Evolutionary conservation across 2,113 vertebrate species (phyloP).

Genomic region (Lanius ludovicianus): DNA sequence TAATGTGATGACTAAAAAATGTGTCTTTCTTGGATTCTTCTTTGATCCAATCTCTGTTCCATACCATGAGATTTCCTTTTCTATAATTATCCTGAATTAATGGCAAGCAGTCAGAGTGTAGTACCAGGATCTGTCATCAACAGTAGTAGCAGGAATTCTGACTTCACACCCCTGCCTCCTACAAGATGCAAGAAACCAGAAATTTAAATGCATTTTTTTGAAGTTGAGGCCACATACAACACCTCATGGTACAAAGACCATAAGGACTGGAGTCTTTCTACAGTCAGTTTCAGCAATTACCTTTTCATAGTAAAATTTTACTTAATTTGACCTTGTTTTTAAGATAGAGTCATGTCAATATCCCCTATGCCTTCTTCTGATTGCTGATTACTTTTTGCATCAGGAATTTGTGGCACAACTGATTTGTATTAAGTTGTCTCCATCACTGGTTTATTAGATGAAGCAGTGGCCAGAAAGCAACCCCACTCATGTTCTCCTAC

Average conservation of each 20-base stretch:
- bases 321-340: background rate
- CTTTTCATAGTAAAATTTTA: background rate
- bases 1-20: background rate
- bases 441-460: background rate
- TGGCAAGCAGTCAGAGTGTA: background rate
- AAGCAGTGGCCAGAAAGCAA: background rate
- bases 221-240: background rate
- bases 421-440: background rate
- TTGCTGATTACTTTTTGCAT: background rate
- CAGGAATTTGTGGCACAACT: background rate
- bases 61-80: background rate
- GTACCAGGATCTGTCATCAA: background rate
- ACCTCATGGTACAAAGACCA: background rate
- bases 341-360: background rate
- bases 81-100: conserved; percentile 51
- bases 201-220: background rate
- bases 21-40: background rate
- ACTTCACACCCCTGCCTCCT: background rate
- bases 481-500: background rate
- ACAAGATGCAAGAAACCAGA: background rate
- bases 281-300: background rate
- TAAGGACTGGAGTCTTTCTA: background rate
- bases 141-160: background rate
- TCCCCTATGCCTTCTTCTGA: background rate
- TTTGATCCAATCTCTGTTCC: conserved; percentile 8